Conservation (phyloP, 2,888 invertebrate genomes). For the Parnassius apollo region DNA sequence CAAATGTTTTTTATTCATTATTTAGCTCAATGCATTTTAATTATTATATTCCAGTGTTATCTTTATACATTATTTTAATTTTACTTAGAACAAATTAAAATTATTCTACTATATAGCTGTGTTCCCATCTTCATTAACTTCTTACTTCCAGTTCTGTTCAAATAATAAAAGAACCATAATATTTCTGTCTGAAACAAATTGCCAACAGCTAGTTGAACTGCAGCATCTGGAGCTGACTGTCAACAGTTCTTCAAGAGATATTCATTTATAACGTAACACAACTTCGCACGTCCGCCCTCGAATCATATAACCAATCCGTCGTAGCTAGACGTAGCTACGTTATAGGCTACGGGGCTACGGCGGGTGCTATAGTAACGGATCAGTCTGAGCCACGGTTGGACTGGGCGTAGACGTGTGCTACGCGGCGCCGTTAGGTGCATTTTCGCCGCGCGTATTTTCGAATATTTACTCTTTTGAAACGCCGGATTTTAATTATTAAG, state of each 20-base stretch:
- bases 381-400: slow-evolving; percentile 64
- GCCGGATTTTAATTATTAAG: slow-evolving; percentile 65
- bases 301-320: slow-evolving; percentile 37
- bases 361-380: slow-evolving; percentile 73
- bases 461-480: slow-evolving; percentile 43
- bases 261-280: slow-evolving; percentile 40
- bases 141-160: too few species aligned
- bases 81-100: too few species aligned
- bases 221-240: slow-evolving; percentile 17
- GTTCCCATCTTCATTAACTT: too few species aligned
- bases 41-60: too few species aligned
- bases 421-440: slow-evolving; percentile 43
- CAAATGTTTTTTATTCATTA: too few species aligned
- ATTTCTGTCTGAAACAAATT: slow-evolving; percentile 2
- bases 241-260: slow-evolving; percentile 24
- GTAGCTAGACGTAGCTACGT: slow-evolving; percentile 50
- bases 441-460: slow-evolving; percentile 33
- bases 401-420: slow-evolving; percentile 63
- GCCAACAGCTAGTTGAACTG: slow-evolving; percentile 6
- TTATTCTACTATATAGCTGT: too few species aligned
- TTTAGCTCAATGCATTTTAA: too few species aligned
- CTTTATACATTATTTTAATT: too few species aligned
- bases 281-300: slow-evolving; percentile 47
- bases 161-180: slow-evolving; percentile 4
- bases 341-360: slow-evolving; percentile 60